A percentile compares a stretch with the other conserved stretches of the same genome.
Conservation (phyloP, 2,888 invertebrate genomes). For the Tachina fera region DNA sequence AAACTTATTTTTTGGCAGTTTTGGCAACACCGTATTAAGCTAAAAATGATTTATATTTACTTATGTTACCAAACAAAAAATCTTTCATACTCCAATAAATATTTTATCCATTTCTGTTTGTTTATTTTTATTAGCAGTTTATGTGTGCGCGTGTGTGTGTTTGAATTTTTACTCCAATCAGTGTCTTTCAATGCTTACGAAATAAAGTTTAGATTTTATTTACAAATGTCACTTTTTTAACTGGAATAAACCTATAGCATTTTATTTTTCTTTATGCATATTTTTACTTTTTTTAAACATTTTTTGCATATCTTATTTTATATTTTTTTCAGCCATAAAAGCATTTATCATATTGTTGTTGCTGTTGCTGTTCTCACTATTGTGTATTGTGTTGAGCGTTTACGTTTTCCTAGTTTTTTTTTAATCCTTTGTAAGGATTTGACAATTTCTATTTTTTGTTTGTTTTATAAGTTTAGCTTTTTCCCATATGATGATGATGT, state of each 20-base stretch:
- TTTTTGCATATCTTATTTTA: conserved; percentile 49
- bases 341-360: conserved; percentile 55
- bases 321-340: conserved; percentile 42
- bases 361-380: background rate
- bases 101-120: conserved; percentile 34
- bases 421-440: conserved; percentile 4
- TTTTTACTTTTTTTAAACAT: background rate
- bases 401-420: background rate
- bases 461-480: background rate
- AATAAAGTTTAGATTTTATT: conserved; percentile 24
- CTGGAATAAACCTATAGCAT: conserved; percentile 35
- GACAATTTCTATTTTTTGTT: conserved; percentile 32
- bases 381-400: conserved; percentile 46
- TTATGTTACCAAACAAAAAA: conserved; percentile 7
- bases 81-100: conserved; percentile 9
- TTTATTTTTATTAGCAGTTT: background rate
- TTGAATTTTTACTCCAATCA: conserved; percentile 14
- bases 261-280: background rate
- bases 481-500: conserved; percentile 2
- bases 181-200: conserved; percentile 37
- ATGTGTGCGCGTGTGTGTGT: no score
- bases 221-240: conserved; percentile 43
- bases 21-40: background rate
- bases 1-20: no score
- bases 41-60: conserved; percentile 13